Conservation (phyloP, 2,888 invertebrate genomes). For the Phengaris alcon region DNA sequence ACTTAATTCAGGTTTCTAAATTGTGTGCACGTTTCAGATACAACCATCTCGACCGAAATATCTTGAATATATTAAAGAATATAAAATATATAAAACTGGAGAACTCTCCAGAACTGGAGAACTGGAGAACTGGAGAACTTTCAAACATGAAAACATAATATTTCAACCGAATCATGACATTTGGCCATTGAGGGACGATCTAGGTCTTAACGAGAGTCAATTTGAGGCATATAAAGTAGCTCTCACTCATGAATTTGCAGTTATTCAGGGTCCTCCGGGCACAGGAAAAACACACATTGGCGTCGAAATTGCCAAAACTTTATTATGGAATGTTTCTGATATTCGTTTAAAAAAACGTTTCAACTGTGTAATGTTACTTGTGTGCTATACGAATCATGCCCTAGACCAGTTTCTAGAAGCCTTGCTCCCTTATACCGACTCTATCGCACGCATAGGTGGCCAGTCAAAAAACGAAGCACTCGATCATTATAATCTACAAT, state of each 20-base stretch:
- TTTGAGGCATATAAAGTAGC: conserved; percentile 82
- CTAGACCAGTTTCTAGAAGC: conserved; percentile 90
- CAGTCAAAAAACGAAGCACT: conserved; percentile 79
- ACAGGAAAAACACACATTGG: conserved; percentile 92
- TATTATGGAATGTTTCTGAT: conserved; percentile 77
- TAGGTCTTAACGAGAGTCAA: conserved; percentile 83
- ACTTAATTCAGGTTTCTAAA: neutral
- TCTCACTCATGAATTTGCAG: conserved; percentile 83
- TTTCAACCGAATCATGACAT: conserved; percentile 48
- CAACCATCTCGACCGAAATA: conserved; percentile 50
- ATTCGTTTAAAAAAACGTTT: conserved; percentile 30
- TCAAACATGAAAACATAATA: conserved; percentile 23
- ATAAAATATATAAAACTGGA: conserved; percentile 31
- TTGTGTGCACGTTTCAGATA: conserved; percentile 44
- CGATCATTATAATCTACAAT: conserved; percentile 53
- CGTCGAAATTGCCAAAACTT: conserved; percentile 82
- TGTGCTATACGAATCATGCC: conserved; percentile 92
- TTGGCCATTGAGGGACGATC: conserved; percentile 68
- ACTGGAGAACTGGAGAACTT: neutral
- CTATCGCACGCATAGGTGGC: conserved; percentile 84
- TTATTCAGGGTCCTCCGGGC: conserved; percentile 93
- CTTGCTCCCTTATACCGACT: conserved; percentile 75
- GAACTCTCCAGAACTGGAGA: neutral
- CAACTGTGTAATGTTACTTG: conserved; percentile 81
- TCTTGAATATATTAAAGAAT: conserved; percentile 40